Percentiles rank a stretch among this genome's conserved stretches.
Evolutionary conservation across 2,888 invertebrate genomes (phyloP).

Genomic region (Ischnura elegans): DNA sequence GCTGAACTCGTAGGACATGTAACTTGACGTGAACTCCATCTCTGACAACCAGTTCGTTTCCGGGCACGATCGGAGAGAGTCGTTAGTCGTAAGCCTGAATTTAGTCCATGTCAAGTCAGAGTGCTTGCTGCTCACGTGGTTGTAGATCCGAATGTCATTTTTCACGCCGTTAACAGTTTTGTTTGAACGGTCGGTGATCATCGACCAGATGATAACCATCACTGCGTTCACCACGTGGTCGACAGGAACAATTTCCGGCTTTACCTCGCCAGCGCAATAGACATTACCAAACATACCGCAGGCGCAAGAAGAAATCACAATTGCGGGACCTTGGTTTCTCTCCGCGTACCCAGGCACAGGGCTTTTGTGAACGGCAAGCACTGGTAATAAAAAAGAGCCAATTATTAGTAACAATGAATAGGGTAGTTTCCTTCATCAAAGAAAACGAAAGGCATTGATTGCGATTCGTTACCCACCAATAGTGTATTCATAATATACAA

Average conservation of each 20-base stretch:
- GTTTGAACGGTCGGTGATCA: slow-evolving; percentile 86
- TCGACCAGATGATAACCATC: slow-evolving; percentile 93
- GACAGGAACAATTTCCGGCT: slow-evolving; percentile 91
- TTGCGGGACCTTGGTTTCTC: neutral
- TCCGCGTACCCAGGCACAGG: neutral
- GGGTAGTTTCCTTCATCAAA: too few species aligned
- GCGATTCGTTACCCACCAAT: too few species aligned
- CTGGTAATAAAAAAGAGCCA: too few species aligned
- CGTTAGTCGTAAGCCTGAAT: slow-evolving; percentile 83
- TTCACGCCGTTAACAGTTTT: slow-evolving; percentile 73
- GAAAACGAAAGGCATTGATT: too few species aligned
- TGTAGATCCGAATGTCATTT: slow-evolving; percentile 83
- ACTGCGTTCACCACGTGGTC: slow-evolving; percentile 96
- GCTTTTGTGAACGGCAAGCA: neutral
- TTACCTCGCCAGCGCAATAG: slow-evolving; percentile 81
- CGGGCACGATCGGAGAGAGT: slow-evolving; percentile 78
- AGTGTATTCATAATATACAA: too few species aligned
- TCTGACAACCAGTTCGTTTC: neutral
- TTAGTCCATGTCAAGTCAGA: slow-evolving; percentile 82
- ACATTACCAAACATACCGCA: slow-evolving; percentile 79
- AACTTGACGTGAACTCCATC: slow-evolving; percentile 83
- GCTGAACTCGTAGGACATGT: slow-evolving; percentile 83
- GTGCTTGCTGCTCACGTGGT: slow-evolving; percentile 85
- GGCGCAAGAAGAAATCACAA: neutral
- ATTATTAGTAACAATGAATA: too few species aligned